Percentiles rank a stretch among this genome's conserved stretches.
Evolutionary conservation across 2,113 vertebrate species (phyloP).

Genomic region (Cariama cristata): DNA sequence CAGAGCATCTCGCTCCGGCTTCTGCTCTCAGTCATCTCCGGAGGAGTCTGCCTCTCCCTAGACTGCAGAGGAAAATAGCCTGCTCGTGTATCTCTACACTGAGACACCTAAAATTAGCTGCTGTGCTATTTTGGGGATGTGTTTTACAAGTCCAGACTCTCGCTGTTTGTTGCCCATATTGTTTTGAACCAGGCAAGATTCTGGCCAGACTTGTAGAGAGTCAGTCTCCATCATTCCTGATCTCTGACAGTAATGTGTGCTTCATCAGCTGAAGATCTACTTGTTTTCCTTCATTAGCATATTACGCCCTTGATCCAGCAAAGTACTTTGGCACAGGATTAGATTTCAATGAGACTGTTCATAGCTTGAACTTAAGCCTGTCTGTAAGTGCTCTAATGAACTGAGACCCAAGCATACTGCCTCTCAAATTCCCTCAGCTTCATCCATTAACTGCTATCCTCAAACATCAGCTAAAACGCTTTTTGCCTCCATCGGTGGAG

Average conservation of each 20-base stretch:
- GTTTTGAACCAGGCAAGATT: neutral
- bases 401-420: neutral
- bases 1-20: neutral
- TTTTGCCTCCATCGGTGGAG: neutral
- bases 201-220: neutral
- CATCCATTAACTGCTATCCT: conserved; percentile 6
- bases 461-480: neutral
- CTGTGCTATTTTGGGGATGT: neutral
- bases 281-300: conserved; percentile 14
- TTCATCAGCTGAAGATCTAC: conserved; percentile 5
- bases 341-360: conserved; percentile 31
- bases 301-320: conserved; percentile 47
- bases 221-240: neutral
- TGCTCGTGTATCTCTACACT: neutral
- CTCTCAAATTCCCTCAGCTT: conserved; percentile 12
- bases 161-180: neutral
- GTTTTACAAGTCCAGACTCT: neutral
- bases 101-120: neutral
- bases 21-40: conserved; percentile 26
- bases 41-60: neutral
- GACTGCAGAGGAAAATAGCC: neutral
- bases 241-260: neutral
- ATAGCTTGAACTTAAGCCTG: neutral
- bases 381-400: conserved; percentile 7
- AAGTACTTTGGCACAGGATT: conserved; percentile 34